Evolutionary conservation across 2,797 vertebrate species (phyloP).

Genomic region (Bradypus variegatus): DNA sequence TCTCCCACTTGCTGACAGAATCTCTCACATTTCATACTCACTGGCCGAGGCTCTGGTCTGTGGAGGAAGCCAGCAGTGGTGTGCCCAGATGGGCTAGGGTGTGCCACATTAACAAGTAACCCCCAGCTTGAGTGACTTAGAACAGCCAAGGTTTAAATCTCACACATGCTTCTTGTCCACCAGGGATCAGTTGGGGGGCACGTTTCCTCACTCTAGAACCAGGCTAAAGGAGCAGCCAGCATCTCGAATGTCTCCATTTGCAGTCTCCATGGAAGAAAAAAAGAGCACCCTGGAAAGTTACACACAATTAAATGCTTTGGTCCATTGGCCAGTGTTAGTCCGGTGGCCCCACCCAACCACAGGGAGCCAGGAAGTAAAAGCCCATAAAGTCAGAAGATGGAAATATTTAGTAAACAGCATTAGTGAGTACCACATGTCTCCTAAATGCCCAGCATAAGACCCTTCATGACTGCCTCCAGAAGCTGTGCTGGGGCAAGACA

Average conservation of each 20-base stretch:
- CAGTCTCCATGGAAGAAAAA: neutral
- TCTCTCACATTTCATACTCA: neutral
- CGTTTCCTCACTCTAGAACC: neutral
- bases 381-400: neutral
- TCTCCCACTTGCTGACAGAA: neutral
- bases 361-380: neutral
- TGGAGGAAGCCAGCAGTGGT: neutral
- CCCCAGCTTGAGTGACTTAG: neutral
- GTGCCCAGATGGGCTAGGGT: neutral
- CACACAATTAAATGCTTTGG: neutral
- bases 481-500: neutral
- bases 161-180: neutral
- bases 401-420: neutral
- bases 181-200: neutral
- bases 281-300: neutral
- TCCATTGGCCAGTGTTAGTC: neutral
- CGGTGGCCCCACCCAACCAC: neutral
- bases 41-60: neutral
- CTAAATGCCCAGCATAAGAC: neutral
- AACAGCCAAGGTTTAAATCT: neutral
- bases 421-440: neutral
- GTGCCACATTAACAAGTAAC: neutral
- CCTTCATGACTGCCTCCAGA: neutral
- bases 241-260: neutral
- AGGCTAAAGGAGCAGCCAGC: neutral